Base-by-base conservation (phyloP, 1,140 invertebrate species). In the Saccostrea glomerata region DNA sequence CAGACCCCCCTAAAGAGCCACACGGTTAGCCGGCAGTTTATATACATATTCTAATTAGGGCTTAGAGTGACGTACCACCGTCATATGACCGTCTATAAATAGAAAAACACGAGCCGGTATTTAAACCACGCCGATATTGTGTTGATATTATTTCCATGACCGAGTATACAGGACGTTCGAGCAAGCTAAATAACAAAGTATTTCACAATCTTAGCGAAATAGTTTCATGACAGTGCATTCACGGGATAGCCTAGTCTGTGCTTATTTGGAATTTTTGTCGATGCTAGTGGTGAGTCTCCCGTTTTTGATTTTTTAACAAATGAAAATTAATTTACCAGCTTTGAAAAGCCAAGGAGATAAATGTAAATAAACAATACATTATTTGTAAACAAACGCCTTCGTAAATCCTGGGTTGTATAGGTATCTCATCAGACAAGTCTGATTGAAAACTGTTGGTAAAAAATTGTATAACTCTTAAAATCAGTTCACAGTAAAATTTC, bases 31-130 rank as follows among this genome's bases (percentile, higher is more conserved):
- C 70, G 30, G 30, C 13, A 77, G 70, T 77, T 77, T 77, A 77
- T 77, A 77, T 77, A 77, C 70, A 77, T 77, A 77, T 77, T 77
- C 70, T 77, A 77, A 77, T 77, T 77, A 77, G 70, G 25, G 25
- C 23, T 15, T 30, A 25, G 11, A 7, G 23, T 73, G 70, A 77
- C 70, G 70, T 36, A 77, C 11, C 25, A 17, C 70, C 15, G 70
- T 77, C 70, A 77, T 77, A 77, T 77, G 70, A 77, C 70, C 13
- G 70, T 36, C 70, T 77, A 77, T 77, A 36, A 77, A 77, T 77
- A 77, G 70, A 77, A 15, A 25, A 77, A 77, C 70, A 77, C 30
- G 70, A 36, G 15, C 70, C 13, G 25, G 70, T 77, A 77, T 77
- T 77, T 77, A 77, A 77, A 77, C 23, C 70, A 77, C 70, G 70